A percentile compares a stretch with the other conserved stretches of the same genome.
These are phyloP conservation scores for Candoia aspera DNA, from an alignment of 2,113 vertebrate species.

Conservation along the genomic window DNA sequence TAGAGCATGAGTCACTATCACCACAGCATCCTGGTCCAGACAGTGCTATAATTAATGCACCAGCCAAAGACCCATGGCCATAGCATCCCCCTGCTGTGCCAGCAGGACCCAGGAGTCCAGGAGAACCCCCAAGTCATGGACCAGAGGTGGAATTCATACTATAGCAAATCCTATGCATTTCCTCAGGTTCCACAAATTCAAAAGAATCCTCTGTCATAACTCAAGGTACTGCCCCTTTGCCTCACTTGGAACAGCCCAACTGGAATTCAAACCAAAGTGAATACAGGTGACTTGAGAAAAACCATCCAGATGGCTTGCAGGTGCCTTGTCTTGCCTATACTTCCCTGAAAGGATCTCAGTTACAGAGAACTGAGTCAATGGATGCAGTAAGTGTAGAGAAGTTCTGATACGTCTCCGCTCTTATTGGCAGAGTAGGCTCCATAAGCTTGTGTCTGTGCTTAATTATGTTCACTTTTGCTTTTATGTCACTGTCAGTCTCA, in stretches of 20 bases:
- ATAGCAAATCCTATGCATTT: background rate
- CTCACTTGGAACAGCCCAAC: background rate
- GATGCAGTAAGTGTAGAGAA: background rate
- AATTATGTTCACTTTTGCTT: background rate
- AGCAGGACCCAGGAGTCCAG: background rate
- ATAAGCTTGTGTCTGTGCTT: background rate
- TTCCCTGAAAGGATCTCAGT: background rate
- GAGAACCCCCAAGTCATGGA: background rate
- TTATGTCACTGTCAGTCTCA: background rate
- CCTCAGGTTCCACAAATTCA: background rate
- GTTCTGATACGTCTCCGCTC: background rate
- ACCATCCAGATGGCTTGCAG: background rate
- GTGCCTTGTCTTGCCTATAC: background rate
- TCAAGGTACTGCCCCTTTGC: background rate
- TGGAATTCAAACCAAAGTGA: background rate
- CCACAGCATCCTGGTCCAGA: background rate
- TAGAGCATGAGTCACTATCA: background rate
- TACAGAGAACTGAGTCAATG: background rate
- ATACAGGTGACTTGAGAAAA: background rate
- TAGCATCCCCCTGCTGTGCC: background rate
- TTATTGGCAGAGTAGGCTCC: background rate
- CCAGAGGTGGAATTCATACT: background rate
- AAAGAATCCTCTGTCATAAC: background rate
- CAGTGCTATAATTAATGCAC: background rate
- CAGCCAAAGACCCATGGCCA: background rate